phyloP scores from a whole-genome alignment of 2,888 invertebrate genomes.

The Metacarcinus magister region DNA sequence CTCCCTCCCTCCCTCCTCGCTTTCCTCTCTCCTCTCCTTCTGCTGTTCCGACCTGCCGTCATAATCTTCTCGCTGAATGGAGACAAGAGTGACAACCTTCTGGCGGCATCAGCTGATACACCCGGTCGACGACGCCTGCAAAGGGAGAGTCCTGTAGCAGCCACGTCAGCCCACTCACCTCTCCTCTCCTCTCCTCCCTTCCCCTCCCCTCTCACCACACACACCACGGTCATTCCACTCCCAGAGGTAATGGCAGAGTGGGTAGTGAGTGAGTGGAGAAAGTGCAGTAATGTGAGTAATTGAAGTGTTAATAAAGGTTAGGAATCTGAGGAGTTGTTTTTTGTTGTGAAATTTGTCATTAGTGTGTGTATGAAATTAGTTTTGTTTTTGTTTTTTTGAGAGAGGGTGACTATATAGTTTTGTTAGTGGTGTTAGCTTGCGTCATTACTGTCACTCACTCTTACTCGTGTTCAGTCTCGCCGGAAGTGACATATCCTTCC shows the following conservation, averaged over 20 bases:
- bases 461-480: neutral
- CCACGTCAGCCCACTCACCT: neutral
- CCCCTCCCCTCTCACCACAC: neutral
- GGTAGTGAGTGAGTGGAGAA: neutral
- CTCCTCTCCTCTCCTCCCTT: neutral
- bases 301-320: neutral
- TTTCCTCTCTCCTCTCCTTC: neutral
- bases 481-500: neutral
- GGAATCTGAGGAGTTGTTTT: neutral
- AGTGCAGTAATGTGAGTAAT: neutral
- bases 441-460: neutral
- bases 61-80: neutral
- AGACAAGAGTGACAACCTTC: slow-evolving; percentile 30
- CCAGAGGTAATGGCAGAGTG: neutral
- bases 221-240: too few species aligned
- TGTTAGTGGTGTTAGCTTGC: neutral
- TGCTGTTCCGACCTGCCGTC: neutral
- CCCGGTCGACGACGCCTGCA: neutral
- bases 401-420: too few species aligned
- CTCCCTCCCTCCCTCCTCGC: neutral
- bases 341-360: too few species aligned
- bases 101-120: neutral
- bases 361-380: neutral
- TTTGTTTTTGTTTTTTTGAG: too few species aligned
- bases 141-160: neutral